phyloP scores from a whole-genome alignment of 2,797 vertebrate genomes.

The Cynopterus sphinx region DNA sequence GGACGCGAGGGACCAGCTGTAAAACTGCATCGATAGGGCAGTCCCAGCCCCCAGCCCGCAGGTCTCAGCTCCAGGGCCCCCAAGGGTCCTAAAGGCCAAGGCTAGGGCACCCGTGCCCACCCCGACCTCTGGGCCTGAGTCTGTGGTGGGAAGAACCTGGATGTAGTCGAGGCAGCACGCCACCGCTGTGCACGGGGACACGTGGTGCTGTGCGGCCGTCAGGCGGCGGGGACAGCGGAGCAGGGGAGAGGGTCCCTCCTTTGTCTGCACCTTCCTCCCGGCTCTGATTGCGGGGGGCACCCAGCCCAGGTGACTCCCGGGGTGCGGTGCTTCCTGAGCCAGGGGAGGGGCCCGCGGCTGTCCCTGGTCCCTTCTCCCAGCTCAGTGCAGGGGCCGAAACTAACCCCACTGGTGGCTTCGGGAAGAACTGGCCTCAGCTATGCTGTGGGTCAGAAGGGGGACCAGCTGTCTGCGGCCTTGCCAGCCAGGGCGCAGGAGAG shows the following conservation, averaged over 20 bases:
- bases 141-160: background rate
- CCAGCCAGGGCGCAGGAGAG: background rate
- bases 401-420: background rate
- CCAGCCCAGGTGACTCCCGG: too few species aligned
- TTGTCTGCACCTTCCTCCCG: too few species aligned
- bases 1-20: background rate
- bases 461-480: background rate
- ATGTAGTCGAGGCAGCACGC: too few species aligned
- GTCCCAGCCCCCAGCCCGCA: background rate
- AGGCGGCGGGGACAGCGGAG: background rate
- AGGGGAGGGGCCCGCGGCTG: background rate
- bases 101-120: background rate
- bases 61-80: background rate
- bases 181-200: too few species aligned
- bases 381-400: background rate
- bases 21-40: background rate
- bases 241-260: too few species aligned
- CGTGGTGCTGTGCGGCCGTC: rapidly evolving
- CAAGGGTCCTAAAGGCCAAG: background rate
- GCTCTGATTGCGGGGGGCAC: background rate
- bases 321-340: background rate
- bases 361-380: rapidly evolving
- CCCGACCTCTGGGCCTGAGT: background rate
- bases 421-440: background rate
- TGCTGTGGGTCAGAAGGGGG: background rate